Conservation (phyloP, 2,113 vertebrate species). For the Campylorhamphus procurvoides region DNA sequence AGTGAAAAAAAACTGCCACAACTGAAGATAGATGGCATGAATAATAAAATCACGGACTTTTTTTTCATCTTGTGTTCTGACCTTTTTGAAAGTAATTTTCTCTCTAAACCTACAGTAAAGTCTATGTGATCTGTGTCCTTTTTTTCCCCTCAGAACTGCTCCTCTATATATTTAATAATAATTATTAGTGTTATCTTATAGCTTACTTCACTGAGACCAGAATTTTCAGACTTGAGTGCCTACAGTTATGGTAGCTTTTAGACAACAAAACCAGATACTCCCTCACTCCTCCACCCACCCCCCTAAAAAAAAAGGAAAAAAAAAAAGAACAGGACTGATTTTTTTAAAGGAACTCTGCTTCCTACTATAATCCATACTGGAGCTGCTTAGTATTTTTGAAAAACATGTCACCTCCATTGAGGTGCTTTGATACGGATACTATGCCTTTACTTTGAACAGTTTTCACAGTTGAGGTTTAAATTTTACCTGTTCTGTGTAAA, state of each 20-base stretch:
- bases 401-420: neutral
- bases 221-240: neutral
- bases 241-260: neutral
- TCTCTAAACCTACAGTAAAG: slow-evolving; percentile 11
- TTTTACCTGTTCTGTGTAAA: neutral
- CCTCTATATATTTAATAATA: slow-evolving; percentile 15
- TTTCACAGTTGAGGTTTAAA: neutral
- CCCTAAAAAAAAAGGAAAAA: too few relatives aligned
- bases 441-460: neutral
- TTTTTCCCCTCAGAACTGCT: neutral
- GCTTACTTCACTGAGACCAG: neutral
- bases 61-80: slow-evolving; percentile 11
- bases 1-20: neutral
- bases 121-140: neutral
- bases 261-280: neutral
- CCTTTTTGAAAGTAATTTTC: slow-evolving; percentile 40
- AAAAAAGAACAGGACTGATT: neutral
- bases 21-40: neutral
- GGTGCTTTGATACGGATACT: neutral
- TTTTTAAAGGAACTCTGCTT: neutral
- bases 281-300: rapidly evolving
- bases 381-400: neutral
- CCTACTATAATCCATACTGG: neutral
- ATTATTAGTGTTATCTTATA: neutral
- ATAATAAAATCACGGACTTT: slow-evolving; percentile 7